Evolutionary conservation across 2,113 vertebrate genomes (phyloP), one percentile per base, ranked within the genome.

Genomic region (Bujurquina vittata): DNA sequence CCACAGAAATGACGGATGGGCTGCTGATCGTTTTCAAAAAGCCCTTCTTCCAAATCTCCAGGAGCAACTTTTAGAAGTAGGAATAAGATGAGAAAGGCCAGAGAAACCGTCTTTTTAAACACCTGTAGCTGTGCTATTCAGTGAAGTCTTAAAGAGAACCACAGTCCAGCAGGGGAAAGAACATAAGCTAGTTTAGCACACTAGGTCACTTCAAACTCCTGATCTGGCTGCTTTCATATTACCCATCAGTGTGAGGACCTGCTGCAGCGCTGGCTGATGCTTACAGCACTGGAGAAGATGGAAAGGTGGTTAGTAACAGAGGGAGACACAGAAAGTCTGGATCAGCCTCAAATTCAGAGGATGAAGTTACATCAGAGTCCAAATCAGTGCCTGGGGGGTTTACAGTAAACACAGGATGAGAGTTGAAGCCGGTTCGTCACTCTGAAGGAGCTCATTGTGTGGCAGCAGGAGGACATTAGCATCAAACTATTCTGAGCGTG

Each of bases 361-460:
- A 33, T 33, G 33, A 26, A 26, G 26, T 26, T 26, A 26, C 26
- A 26, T 26, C 26, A 26, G 26, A 33, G 33, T 33, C 33, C 49
- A 56, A 83, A 22, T 79, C 1, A 37, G 43, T 49, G 11, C 4
- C 4, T 4, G 20, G 14, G 58, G 58, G 52, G 49, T 76, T 82
- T 22, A 35, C 46, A 23, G 40, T 79, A 59, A 77, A 61, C 35
- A 58, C 46, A 20, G 56, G 9, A 14, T 69, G 46, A 22, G 33
- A n/a, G 46, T 56, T 73, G 56, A 85, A 75, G 84, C 14, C 23
- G 22, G 22, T 11, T 74, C 76, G 49, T 58, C 14, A 23, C 12
- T 15, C 63, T 83, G 85, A 94, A 92, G 67, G 91, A 88, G 85
- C 65, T 88, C 88, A 83, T 92, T 93, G 91, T 94, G 61, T n/a